Evolutionary conservation across 2,113 vertebrate species (phyloP), one percentile per base, ranked within the genome.

Genomic region (Lontra canadensis): DNA sequence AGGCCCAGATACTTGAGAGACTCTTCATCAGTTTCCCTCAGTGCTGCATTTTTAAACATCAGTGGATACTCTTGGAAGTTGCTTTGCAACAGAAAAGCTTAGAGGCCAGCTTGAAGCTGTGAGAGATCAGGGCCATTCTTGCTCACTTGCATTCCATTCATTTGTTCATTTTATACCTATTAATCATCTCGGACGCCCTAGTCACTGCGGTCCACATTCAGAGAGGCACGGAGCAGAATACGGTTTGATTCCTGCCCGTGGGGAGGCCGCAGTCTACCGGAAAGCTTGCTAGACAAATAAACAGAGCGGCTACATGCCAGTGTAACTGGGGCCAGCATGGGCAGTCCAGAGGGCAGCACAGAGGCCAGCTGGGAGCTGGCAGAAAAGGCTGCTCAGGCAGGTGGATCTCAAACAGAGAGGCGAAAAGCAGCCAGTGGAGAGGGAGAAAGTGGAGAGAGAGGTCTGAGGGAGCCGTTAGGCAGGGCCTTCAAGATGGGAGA

Each of bases 241-340:
- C 14, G 15, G 23, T 26, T 39, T 0, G 21, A 63, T 25, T 83
- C 67, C 15, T 36, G 52, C 80, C 55, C 20, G 18, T 1, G 3
- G 90, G 21, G 85, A 94, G n/a, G 76, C 42, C 4, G 0, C 17
- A 42, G 49, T 78, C 85, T 69, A 21, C 31, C 10, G 39, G 74
- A 49, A 73, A 83, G 39, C 47, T 34, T 29, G 49, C 82, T 23
- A 49, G 71, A 59, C 23, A 65, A 21, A 80, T 1, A 71, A 26
- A 57, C 63, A 80, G n/a, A 61, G 25, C 25, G 13, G 11, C 34
- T 71, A 25, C 4, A n/a, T 13, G 67, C 55, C 29, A 11, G 31
- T 11, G 57, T 44, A 4, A 20, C 0, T 18, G 20, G 31, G 61
- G 34, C 71, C 7, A 1, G 4, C 12, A 26, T 2, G n/a, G 39